Conservation (phyloP, 2,113 vertebrate species). For the Cinclus mexicanus region DNA sequence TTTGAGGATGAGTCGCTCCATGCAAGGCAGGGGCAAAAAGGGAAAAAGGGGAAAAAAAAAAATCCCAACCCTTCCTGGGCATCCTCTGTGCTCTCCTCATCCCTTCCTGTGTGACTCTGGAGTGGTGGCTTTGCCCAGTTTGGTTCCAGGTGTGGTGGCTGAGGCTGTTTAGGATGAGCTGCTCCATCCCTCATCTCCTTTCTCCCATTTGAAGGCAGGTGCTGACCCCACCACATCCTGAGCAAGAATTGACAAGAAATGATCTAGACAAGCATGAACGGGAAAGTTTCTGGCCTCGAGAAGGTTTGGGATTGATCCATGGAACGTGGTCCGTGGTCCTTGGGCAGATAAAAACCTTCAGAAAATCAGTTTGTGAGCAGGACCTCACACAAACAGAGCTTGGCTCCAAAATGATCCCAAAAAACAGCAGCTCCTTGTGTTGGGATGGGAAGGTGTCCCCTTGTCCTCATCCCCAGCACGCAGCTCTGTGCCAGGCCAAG, state of each 20-base stretch:
- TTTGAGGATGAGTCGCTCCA: no score
- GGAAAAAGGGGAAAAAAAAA: no score
- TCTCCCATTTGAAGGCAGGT: neutral
- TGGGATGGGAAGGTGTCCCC: neutral
- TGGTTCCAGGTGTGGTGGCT: neutral
- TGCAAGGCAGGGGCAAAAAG: no score
- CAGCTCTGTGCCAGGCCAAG: neutral
- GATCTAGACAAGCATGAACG: accelerated
- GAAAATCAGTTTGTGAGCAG: neutral
- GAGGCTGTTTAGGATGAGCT: neutral
- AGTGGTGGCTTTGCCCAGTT: neutral
- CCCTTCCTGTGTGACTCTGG: neutral
- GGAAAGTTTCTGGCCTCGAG: neutral
- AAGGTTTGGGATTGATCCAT: neutral
- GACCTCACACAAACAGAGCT: accelerated
- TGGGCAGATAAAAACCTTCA: neutral
- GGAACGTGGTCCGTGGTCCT: neutral
- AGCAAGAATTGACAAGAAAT: neutral
- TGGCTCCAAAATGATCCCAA: neutral
- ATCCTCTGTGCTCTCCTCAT: no score
- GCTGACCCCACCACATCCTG: neutral
- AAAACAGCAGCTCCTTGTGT: neutral
- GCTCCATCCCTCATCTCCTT: neutral
- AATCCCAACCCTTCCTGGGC: neutral
- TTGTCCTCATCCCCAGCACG: neutral